These are phyloP conservation scores for Danaus chrysippus DNA, from an alignment of 2,888 invertebrate species.

Conservation along the genomic window DNA sequence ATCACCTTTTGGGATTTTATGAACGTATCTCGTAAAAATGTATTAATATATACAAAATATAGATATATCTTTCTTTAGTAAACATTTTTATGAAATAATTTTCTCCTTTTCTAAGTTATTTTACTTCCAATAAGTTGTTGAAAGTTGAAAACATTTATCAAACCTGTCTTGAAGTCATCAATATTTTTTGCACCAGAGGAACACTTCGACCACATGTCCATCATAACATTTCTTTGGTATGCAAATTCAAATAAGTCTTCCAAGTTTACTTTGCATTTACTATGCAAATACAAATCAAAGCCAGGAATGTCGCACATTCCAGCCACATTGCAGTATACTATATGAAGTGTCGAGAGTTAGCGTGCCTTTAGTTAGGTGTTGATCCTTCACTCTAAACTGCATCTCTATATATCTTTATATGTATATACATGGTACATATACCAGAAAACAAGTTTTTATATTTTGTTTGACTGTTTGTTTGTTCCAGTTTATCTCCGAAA, in stretches of 20 bases:
- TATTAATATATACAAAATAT: not conserved
- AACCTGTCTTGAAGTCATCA: not conserved
- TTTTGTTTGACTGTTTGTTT: too few relatives aligned
- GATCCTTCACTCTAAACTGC: slow-evolving; percentile 13
- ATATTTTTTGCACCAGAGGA: not conserved
- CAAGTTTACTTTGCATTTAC: slow-evolving; percentile 17
- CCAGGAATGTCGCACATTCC: slow-evolving; percentile 22
- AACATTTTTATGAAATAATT: not conserved
- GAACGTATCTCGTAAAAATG: slow-evolving; percentile 6
- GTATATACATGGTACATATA: too few relatives aligned
- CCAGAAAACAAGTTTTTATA: too few relatives aligned
- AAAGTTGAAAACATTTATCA: too few relatives aligned
- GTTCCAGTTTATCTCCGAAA: too few relatives aligned
- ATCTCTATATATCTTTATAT: slow-evolving; percentile 11
- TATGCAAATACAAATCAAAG: slow-evolving; percentile 19
- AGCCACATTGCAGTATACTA: slow-evolving; percentile 15
- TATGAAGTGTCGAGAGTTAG: slow-evolving; percentile 13
- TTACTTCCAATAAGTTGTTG: too few relatives aligned
- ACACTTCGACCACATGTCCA: not conserved
- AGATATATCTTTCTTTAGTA: not conserved
- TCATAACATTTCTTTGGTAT: slow-evolving; percentile 17
- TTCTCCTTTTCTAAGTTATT: not conserved
- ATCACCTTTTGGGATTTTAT: slow-evolving; percentile 37
- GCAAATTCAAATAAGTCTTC: slow-evolving; percentile 18
- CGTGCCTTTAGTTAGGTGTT: slow-evolving; percentile 10